Base-by-base conservation (phyloP, 2,113 vertebrate species). In the Mesitornis unicolor region DNA sequence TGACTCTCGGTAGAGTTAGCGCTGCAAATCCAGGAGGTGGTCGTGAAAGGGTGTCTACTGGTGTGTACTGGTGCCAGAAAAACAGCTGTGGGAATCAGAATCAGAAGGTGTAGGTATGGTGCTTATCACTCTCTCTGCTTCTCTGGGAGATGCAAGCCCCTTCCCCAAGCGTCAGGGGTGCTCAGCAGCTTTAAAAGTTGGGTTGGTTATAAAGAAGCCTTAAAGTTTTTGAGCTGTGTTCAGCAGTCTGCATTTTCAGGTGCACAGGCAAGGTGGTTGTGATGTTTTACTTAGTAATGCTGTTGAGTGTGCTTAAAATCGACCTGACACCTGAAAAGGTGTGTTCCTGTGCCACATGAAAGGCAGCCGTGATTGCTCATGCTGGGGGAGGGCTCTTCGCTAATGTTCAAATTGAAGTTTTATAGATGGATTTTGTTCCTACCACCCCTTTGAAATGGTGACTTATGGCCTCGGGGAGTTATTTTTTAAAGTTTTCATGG, bases 361-460 rank as follows among this genome's bases (percentile, higher is more conserved):
- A 95, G 92, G 82, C 63, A 11, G 88, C 1, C 1, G 74, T 93
- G 89, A 93, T 97, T 91, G 82, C 93, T 70, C 19, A 0, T 38
- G n/a, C 45, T 65, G 78, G 82, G 87, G 84, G 75, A 94, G 78
- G 89, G 81, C 63, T 40, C 82, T 45, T 65, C 2, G 5, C 78
- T 91, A 45, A 93, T 83, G 78, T 11, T 89, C 74, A 83, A 69
- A 89, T 82, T 68, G 93, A 85, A 95, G 59, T 87, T 85, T 82
- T 93, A 83, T 57, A 33, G 84, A 57, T 94, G 90, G 85, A 93
- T 91, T 68, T 53, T 17, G 26, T 93, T 95, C 95, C 90, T 82
- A 73, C 68, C 67, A 25, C 82, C 82, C 70, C 82, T 90, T 95
- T 94, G 96, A 96, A 90, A 94, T 90, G 70, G 82, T 97, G 96